A percentile compares a stretch with the other conserved stretches of the same genome.
Evolutionary conservation across 2,113 vertebrate species (phyloP).

Genomic region (Struthio camelus): DNA sequence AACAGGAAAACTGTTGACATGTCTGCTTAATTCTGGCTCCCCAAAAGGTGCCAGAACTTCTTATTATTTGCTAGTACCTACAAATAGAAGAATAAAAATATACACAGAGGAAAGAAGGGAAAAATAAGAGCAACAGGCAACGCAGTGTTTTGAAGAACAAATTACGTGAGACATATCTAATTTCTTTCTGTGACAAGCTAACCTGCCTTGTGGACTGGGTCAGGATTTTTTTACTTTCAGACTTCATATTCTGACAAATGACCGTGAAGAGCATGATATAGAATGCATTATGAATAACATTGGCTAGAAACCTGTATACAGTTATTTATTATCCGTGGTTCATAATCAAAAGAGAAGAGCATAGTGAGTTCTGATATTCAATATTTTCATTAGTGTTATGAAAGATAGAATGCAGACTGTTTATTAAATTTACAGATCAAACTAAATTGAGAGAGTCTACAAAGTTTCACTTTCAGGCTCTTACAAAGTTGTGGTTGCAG

Average conservation of each 20-base stretch:
- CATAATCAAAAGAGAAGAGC: neutral
- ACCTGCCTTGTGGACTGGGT: neutral
- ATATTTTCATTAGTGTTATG: neutral
- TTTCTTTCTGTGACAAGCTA: neutral
- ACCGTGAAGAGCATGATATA: neutral
- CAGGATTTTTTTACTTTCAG: neutral
- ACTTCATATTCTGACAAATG: neutral
- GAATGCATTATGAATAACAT: neutral
- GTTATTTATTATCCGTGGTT: neutral
- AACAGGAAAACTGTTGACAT: neutral
- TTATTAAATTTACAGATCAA: neutral
- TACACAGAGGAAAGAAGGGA: neutral
- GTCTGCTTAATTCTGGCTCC: neutral
- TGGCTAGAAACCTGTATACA: neutral
- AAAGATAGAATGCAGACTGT: neutral
- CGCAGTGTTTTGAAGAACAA: neutral
- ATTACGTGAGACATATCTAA: neutral
- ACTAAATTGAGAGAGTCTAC: neutral
- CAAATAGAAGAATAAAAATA: neutral
- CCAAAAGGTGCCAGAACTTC: neutral
- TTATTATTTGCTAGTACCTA: neutral
- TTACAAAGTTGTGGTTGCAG: neutral
- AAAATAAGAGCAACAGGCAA: neutral
- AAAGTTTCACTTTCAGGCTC: neutral
- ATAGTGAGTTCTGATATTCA: neutral